These are phyloP conservation scores for Rhagium mordax DNA, from an alignment of 2,888 invertebrate genomes.

Conservation along the genomic window DNA sequence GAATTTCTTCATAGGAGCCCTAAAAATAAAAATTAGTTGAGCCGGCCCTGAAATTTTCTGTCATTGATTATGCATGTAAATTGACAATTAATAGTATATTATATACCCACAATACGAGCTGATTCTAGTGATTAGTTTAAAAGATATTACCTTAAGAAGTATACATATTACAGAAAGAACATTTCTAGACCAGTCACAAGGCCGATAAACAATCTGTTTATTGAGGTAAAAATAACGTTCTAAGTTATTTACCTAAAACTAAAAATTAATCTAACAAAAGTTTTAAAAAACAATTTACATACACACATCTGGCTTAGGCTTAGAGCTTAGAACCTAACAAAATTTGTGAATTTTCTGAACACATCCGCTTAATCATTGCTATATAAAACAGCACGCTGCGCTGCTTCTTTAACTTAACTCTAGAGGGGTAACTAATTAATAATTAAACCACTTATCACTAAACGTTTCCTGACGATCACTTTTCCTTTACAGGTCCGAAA, in stretches of 20 bases:
- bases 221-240: not conserved
- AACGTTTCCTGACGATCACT: not conserved
- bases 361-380: not conserved
- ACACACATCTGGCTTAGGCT: not conserved
- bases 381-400: not conserved
- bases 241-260: not conserved
- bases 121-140: no score
- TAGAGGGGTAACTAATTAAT: not conserved
- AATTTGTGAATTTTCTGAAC: no score
- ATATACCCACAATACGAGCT: no score
- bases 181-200: not conserved
- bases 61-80: no score
- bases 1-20: no score
- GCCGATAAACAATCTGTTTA: not conserved
- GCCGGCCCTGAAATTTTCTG: no score
- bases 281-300: no score
- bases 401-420: not conserved
- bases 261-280: no score
- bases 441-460: constrained; percentile 1
- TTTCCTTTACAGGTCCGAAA: constrained; percentile 27
- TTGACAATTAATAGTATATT: no score
- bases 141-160: no score
- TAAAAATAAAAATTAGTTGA: no score
- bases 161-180: no score
- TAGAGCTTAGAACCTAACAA: not conserved